Conservation (phyloP, 2,888 invertebrate species). For the Zootermopsis nevadensis region DNA sequence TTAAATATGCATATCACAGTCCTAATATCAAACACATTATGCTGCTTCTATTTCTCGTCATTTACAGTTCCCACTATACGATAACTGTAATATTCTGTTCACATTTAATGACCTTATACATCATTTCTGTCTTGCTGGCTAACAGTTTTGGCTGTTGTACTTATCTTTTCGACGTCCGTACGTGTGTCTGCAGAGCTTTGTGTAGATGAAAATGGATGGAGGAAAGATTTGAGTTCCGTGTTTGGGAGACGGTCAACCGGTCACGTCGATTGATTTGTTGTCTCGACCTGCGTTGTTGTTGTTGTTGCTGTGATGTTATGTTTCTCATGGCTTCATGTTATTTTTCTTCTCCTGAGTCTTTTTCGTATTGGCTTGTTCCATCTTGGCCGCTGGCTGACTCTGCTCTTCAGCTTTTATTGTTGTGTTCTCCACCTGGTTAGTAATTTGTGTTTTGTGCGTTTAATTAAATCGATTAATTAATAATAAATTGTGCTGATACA, state of each 20-base stretch:
- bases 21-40: neutral
- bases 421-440: conserved; percentile 27
- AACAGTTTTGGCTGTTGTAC: neutral
- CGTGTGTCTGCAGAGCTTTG: neutral
- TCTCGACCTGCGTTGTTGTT: neutral
- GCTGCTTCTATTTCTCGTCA: neutral
- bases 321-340: neutral
- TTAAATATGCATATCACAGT: conserved; percentile 6
- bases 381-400: neutral
- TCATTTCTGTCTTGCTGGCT: neutral
- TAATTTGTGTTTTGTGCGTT: neutral
- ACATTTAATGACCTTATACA: neutral
- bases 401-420: neutral
- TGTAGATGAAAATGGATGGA: neutral
- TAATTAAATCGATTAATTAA: neutral
- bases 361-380: neutral
- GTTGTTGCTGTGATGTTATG: neutral
- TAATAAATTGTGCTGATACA: neutral
- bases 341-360: conserved; percentile 5
- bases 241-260: neutral
- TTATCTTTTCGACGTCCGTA: neutral
- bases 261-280: neutral
- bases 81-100: neutral
- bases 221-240: neutral
- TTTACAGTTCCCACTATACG: neutral